These are phyloP conservation scores for Sycophaga agraensis DNA, from an alignment of 1,140 invertebrate species.

Conservation along the genomic window DNA sequence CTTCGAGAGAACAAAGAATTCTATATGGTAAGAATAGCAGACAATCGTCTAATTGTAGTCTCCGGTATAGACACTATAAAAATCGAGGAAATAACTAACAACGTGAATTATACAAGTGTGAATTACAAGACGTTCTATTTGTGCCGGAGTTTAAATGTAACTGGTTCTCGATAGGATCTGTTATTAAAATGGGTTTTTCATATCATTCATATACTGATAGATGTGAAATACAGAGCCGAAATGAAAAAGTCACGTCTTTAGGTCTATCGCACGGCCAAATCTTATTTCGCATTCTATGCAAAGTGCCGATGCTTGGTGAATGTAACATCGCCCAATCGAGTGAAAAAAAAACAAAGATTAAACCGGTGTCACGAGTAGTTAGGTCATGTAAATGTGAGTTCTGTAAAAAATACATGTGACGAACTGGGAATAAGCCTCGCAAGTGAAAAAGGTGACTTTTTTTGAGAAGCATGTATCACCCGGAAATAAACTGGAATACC, in stretches of 20 bases:
- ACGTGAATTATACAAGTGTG: neutral
- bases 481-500: neutral
- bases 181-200: conserved; percentile 12
- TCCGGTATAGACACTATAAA: conserved; percentile 4
- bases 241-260: neutral
- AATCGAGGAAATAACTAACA: conserved; percentile 2
- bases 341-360: too few relatives aligned
- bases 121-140: conserved; percentile 11
- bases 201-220: neutral
- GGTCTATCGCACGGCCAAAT: neutral
- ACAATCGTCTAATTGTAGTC: too few relatives aligned
- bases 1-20: too few relatives aligned
- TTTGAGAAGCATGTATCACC: neutral
- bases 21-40: too few relatives aligned
- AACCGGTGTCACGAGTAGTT: too few relatives aligned
- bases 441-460: too few relatives aligned
- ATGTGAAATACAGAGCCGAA: neutral
- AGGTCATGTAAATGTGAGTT: too few relatives aligned
- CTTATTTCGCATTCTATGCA: too few relatives aligned
- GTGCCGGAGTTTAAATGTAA: conserved; percentile 16
- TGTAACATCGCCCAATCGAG: neutral
- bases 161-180: conserved; percentile 15
- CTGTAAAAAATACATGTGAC: too few relatives aligned
- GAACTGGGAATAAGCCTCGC: too few relatives aligned
- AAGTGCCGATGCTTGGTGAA: too few relatives aligned